Evolutionary conservation across 2,888 invertebrate species (phyloP).

Genomic region (Vesta saturnalis): DNA sequence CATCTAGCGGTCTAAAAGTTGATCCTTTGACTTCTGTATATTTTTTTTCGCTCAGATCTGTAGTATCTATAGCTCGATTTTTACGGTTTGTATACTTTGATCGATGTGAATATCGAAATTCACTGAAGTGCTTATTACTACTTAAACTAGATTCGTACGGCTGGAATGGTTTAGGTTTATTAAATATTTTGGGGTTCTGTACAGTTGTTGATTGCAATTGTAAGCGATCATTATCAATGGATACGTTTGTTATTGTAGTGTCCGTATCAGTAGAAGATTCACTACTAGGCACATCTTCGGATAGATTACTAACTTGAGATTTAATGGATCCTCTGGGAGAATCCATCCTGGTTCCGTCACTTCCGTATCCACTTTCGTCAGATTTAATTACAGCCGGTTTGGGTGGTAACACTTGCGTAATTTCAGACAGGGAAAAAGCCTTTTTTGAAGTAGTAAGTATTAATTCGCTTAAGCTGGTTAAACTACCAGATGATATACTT

Average conservation of each 20-base stretch:
- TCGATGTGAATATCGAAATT: background rate
- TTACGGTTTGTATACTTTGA: background rate
- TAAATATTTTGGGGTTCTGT: background rate
- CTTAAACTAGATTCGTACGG: background rate
- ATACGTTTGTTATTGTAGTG: background rate
- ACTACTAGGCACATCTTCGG: constrained; percentile 25
- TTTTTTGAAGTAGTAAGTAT: constrained; percentile 50
- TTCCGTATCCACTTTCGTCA: constrained; percentile 71
- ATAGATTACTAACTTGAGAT: constrained; percentile 40
- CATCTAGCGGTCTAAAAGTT: background rate
- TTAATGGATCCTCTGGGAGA: constrained; percentile 64
- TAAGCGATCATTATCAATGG: constrained; percentile 6
- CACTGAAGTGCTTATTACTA: background rate
- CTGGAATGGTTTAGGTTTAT: background rate
- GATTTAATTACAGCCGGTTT: constrained; percentile 50
- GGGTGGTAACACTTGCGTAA: constrained; percentile 47
- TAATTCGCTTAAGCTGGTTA: constrained; percentile 55
- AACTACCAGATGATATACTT: constrained; percentile 50
- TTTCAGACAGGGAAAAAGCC: constrained; percentile 52
- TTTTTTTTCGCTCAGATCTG: background rate
- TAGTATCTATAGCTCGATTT: background rate
- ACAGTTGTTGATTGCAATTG: background rate
- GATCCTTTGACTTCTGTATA: background rate
- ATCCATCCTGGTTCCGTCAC: constrained; percentile 67
- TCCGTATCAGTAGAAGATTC: constrained; percentile 14